phyloP scores from a whole-genome alignment of 1,140 invertebrate genomes.

The Brachionus plicatilis region DNA sequence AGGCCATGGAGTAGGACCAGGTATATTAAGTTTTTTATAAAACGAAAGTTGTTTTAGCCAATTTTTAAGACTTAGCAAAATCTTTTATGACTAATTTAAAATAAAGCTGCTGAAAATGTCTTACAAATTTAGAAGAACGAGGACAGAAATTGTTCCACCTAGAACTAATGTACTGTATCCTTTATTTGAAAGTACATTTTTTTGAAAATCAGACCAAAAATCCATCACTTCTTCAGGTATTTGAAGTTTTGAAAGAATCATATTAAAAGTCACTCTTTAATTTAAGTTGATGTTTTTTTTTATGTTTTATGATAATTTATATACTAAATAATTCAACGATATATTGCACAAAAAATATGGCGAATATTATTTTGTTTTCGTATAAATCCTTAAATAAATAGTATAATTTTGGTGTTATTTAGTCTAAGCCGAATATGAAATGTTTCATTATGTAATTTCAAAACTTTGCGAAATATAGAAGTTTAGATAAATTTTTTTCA shows the following conservation, averaged over 20 bases:
- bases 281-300: background rate
- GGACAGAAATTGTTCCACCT: background rate
- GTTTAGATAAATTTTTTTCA: too few species aligned
- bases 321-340: background rate
- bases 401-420: background rate
- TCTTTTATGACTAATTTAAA: background rate
- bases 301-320: background rate
- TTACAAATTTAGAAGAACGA: background rate
- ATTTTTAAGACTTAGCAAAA: background rate
- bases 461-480: background rate
- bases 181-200: background rate
- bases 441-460: background rate
- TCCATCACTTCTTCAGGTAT: background rate
- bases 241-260: background rate
- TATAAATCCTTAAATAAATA: background rate
- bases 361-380: background rate
- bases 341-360: background rate
- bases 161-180: background rate
- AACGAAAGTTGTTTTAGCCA: background rate
- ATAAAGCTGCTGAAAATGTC: background rate
- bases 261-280: background rate
- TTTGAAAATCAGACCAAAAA: background rate
- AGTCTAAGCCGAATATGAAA: background rate
- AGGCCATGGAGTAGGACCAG: slow-evolving; percentile 8
- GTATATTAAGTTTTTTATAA: slow-evolving; percentile 20